Evolutionary conservation across 2,888 invertebrate genomes (phyloP), one percentile per base, ranked within the genome.

Genomic region (Brachypalpus laphriformis): DNA sequence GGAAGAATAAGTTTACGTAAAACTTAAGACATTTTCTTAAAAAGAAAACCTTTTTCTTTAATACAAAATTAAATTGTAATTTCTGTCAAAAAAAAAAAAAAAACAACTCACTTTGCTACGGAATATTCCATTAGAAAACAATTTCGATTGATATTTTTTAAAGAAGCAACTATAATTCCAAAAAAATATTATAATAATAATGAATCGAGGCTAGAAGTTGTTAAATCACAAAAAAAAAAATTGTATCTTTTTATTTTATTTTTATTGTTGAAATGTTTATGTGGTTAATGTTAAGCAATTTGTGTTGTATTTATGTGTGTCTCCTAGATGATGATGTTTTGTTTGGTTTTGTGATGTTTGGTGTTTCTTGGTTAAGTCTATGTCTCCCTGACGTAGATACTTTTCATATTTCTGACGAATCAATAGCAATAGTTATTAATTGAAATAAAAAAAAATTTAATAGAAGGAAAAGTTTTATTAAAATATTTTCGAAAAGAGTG

Each of bases 311-410:
- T 9, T 11, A 59, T 74, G 34, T 28, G 22, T 37, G 22, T 18
- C 25, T 18, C 49, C 54, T 51, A 28, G 8, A 5, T 74, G 42
- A 18, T 25, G n/a, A n/a, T 9, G 1, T 9, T 5, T 7, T 68
- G 71, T 74, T 31, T 6, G 42, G 18, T 31, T 51, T 37, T 34
- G 25, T 63, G 40, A 71, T 49, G 22, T 3, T 28, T 54, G 22
- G 66, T 61, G 18, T 40, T 66, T 54, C 9, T 9, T 34, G 28
- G 25, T 71, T 42, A 65, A 16, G 57, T 83, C 83, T 83, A 83
- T 83, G 83, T 83, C 83, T 83, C 83, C 83, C 83, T 83, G 83
- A 74, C 56, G 51, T 63, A 83, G 74, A 70, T 65, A 45, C 28
- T 57, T 28, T 22, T 16, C 14, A 3, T 42, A 20, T 11, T 74